A percentile compares a stretch with the other conserved stretches of the same genome.
These are phyloP conservation scores for Cynaeus angustus DNA, from an alignment of 2,888 invertebrate genomes.

Conservation along the genomic window DNA sequence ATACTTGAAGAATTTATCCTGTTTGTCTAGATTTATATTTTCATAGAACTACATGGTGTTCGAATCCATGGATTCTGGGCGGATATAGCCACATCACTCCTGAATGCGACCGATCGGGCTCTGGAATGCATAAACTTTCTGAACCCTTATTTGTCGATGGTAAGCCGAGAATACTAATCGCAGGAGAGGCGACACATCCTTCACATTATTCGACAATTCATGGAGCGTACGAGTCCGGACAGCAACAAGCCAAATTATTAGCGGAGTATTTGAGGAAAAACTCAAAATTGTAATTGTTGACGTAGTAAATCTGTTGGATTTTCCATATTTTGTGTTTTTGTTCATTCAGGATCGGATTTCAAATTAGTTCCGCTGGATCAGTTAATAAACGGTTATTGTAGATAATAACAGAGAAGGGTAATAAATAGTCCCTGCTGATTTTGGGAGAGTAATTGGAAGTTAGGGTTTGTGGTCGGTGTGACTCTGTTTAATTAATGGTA, in stretches of 20 bases:
- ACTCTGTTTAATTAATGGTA: neutral
- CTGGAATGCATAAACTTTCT: constrained; percentile 69
- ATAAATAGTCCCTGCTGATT: constrained; percentile 13
- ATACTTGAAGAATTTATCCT: neutral
- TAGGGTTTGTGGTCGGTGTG: neutral
- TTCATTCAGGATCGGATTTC: neutral
- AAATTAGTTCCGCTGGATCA: constrained; percentile 4
- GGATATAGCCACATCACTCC: constrained; percentile 76
- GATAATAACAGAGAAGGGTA: constrained; percentile 6
- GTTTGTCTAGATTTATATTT: neutral
- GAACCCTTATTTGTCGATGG: constrained; percentile 70
- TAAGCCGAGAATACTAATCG: constrained; percentile 75
- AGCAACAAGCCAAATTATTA: constrained; percentile 72
- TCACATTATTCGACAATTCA: constrained; percentile 79
- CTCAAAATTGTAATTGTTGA: constrained; percentile 31
- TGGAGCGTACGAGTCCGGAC: constrained; percentile 78
- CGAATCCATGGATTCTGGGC: constrained; percentile 75
- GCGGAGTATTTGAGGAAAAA: constrained; percentile 56
- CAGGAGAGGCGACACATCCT: constrained; percentile 77
- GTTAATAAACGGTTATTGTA: constrained; percentile 13
- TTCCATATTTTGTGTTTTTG: neutral
- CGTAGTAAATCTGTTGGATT: constrained; percentile 15
- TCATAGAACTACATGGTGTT: constrained; percentile 74
- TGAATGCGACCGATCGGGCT: constrained; percentile 71
- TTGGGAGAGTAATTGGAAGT: constrained; percentile 8